Percentiles rank a stretch among this genome's conserved stretches.
phyloP scores from a whole-genome alignment of 2,797 vertebrate species.

The Orestias chungarensis region DNA sequence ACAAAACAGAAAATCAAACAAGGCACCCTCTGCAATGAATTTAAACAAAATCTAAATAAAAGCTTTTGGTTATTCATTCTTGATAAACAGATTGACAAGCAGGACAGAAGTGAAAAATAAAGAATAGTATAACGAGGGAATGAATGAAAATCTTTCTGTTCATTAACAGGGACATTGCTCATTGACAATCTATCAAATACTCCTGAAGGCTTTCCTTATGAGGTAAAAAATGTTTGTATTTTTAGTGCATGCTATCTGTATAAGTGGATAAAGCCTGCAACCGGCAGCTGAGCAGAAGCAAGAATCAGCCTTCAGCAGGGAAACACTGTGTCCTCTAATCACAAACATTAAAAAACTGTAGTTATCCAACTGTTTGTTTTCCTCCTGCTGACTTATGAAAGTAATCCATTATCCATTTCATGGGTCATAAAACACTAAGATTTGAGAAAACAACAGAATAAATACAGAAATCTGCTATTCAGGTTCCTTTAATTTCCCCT shows the following conservation, averaged over 20 bases:
- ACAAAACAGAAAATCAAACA: background rate
- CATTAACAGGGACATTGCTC: background rate
- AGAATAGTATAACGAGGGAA: background rate
- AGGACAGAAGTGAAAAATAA: background rate
- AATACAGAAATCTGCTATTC: background rate
- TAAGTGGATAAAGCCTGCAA: background rate
- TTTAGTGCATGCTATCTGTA: background rate
- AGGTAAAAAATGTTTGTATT: too few relatives aligned
- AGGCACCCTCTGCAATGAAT: background rate
- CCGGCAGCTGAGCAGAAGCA: background rate
- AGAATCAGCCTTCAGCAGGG: background rate
- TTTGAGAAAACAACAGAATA: background rate
- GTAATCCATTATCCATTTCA: background rate
- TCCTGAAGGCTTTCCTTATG: background rate
- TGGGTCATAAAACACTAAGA: background rate
- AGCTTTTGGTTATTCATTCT: background rate
- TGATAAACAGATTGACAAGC: background rate
- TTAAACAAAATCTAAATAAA: background rate
- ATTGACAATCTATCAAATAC: background rate
- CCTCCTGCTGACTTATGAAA: background rate
- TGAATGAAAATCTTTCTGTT: background rate
- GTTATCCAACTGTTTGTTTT: background rate
- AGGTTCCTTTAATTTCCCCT: background rate
- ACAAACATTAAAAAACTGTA: background rate
- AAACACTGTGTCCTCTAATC: background rate